A percentile compares a stretch with the other conserved stretches of the same genome.
These are phyloP conservation scores for Ochropacha duplaris DNA, from an alignment of 2,888 invertebrate genomes.

Conservation along the genomic window DNA sequence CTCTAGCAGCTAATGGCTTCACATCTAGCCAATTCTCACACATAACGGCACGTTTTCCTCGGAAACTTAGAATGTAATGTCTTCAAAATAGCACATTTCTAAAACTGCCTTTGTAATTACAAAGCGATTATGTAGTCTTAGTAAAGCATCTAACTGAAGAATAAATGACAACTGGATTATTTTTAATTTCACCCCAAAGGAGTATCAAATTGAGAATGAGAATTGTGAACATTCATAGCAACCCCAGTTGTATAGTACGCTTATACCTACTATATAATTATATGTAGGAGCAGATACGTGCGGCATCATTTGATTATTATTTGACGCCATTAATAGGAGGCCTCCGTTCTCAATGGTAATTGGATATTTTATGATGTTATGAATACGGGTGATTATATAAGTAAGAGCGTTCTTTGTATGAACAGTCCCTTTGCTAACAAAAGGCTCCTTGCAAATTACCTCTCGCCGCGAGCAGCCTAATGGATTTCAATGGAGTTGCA, in stretches of 20 bases:
- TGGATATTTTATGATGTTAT: conserved; percentile 65
- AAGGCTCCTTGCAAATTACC: conserved; percentile 74
- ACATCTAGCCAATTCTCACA: neutral
- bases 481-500: conserved; percentile 77
- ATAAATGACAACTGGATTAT: conserved; percentile 1
- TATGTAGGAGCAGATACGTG: conserved; percentile 27
- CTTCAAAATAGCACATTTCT: neutral
- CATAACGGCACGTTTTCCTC: neutral
- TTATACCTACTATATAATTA: neutral
- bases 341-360: conserved; percentile 50
- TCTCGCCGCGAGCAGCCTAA: conserved; percentile 64
- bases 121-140: neutral
- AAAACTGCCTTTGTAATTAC: neutral
- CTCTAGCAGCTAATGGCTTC: neutral
- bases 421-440: conserved; percentile 65
- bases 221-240: conserved; percentile 20
- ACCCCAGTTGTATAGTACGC: conserved; percentile 2
- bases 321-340: conserved; percentile 53
- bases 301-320: conserved; percentile 56
- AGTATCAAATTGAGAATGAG: conserved; percentile 24
- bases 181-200: neutral
- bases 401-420: conserved; percentile 58
- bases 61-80: neutral
- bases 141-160: neutral
- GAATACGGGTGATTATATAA: conserved; percentile 61